phyloP scores from a whole-genome alignment of 2,797 vertebrate genomes.

The Telmatherina bonti region DNA sequence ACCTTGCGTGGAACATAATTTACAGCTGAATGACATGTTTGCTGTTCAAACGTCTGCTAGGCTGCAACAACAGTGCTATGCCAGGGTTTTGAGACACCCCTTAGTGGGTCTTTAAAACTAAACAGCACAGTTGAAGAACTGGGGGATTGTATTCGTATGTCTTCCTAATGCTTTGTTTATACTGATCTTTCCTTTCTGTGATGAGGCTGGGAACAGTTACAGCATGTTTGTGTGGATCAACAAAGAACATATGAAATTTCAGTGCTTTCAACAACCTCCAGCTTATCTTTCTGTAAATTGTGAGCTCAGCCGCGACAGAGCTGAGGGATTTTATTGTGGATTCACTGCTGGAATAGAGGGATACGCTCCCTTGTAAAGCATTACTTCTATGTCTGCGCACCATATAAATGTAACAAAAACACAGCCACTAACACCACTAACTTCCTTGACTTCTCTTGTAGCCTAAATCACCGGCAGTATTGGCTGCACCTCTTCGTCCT shows the following conservation, averaged over 20 bases:
- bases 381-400: not conserved
- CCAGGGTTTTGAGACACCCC: slow-evolving; percentile 57
- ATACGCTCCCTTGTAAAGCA: not conserved
- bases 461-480: slow-evolving; percentile 59
- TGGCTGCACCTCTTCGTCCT: slow-evolving; percentile 41
- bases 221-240: slow-evolving; percentile 51
- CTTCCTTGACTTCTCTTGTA: slow-evolving; percentile 34
- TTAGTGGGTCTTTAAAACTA: slow-evolving; percentile 46
- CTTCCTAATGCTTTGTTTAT: slow-evolving; percentile 56
- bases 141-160: slow-evolving; percentile 53
- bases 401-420: slow-evolving; percentile 18
- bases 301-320: slow-evolving; percentile 10
- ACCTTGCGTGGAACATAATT: slow-evolving; percentile 76
- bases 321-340: slow-evolving; percentile 8
- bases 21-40: slow-evolving; percentile 75
- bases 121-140: slow-evolving; percentile 47
- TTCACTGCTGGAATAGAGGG: slow-evolving; percentile 22
- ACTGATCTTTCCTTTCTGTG: slow-evolving; percentile 51
- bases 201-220: slow-evolving; percentile 39
- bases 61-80: slow-evolving; percentile 44
- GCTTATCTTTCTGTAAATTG: slow-evolving; percentile 35
- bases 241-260: slow-evolving; percentile 57
- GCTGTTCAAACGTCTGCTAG: slow-evolving; percentile 54
- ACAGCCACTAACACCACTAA: slow-evolving; percentile 23
- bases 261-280: slow-evolving; percentile 43